Evolutionary conservation across 2,113 vertebrate species (phyloP).

Genomic region (Zosterops lateralis): DNA sequence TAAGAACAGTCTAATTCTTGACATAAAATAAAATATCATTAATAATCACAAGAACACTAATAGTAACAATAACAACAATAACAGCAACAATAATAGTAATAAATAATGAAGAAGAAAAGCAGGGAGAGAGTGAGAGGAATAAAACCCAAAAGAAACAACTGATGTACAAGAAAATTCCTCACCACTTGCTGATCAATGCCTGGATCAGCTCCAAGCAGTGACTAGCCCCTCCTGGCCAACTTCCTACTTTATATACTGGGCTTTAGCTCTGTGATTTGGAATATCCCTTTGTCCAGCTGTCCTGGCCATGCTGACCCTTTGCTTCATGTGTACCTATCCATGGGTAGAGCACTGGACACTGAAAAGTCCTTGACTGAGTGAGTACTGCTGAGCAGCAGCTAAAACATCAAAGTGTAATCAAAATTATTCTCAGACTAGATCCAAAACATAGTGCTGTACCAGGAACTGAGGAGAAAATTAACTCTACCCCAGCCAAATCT

Average conservation of each 20-base stretch:
- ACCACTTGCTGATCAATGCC: rapidly evolving
- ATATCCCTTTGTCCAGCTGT: not conserved
- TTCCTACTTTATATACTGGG: no score
- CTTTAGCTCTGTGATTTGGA: not conserved
- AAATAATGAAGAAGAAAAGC: not conserved
- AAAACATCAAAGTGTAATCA: not conserved
- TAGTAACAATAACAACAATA: rapidly evolving
- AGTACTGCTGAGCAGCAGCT: not conserved
- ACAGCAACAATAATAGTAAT: not conserved
- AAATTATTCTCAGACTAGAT: not conserved
- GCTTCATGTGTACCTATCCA: not conserved
- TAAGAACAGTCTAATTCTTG: not conserved
- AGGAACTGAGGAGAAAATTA: not conserved
- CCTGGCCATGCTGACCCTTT: not conserved
- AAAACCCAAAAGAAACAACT: not conserved
- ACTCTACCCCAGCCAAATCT: not conserved
- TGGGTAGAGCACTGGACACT: not conserved
- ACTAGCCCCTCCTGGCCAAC: not conserved
- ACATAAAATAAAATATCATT: not conserved
- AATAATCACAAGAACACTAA: not conserved
- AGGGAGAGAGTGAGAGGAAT: not conserved
- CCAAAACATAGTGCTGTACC: not conserved
- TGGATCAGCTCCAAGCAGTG: not conserved
- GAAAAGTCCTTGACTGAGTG: not conserved
- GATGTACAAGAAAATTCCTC: not conserved